Evolutionary conservation across 2,797 vertebrate genomes (phyloP).

Genomic region (Streptopelia turtur): DNA sequence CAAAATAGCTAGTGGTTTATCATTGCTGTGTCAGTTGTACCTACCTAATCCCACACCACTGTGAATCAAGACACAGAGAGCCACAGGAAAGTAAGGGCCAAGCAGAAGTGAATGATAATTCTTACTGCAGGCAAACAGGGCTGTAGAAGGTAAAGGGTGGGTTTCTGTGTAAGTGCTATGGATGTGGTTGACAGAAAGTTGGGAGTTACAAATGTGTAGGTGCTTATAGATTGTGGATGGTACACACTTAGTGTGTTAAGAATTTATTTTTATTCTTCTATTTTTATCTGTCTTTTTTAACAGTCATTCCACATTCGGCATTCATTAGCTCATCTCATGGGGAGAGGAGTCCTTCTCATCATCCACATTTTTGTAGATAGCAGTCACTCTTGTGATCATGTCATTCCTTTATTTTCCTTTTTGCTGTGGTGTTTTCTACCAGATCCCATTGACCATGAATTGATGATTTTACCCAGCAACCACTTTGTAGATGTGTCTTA

Average conservation of each 20-base stretch:
- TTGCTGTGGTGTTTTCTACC: not conserved
- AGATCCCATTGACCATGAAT: not conserved
- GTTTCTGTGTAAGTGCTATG: not conserved
- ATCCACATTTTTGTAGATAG: slow-evolving; percentile 5
- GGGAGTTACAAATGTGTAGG: not conserved
- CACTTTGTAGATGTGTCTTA: slow-evolving; percentile 4
- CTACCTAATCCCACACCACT: not conserved
- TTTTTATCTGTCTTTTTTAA: not conserved
- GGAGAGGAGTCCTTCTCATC: not conserved
- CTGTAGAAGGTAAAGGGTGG: not conserved
- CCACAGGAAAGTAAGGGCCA: not conserved
- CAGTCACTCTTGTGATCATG: not conserved
- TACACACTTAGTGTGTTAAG: not conserved
- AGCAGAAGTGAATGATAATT: not conserved
- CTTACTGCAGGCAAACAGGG: not conserved
- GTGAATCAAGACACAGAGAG: not conserved
- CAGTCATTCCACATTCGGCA: not conserved
- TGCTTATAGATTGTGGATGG: not conserved
- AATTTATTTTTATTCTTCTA: not conserved
- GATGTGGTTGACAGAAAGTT: not conserved
- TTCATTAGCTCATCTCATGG: not conserved
- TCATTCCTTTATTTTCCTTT: not conserved
- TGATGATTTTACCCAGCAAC: not conserved
- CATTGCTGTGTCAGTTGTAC: not conserved
- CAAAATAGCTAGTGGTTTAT: not conserved